Evolutionary conservation across 2,888 invertebrate genomes (phyloP).

Genomic region (Troides oblongomaculatus): DNA sequence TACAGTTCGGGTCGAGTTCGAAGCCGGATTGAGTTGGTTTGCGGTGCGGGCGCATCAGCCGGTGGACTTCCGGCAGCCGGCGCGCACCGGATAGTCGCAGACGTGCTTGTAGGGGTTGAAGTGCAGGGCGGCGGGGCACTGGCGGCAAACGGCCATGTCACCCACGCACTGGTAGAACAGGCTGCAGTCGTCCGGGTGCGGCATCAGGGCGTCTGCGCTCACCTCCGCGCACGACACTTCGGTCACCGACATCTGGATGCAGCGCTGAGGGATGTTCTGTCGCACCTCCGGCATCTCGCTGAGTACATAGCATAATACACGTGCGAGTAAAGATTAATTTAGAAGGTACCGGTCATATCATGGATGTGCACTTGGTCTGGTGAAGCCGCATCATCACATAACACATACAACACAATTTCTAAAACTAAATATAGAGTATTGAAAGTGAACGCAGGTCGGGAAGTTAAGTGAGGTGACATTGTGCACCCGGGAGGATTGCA

Average conservation of each 20-base stretch:
- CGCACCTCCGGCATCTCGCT: neutral
- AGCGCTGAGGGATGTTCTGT: slow-evolving; percentile 36
- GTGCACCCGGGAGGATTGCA: no score
- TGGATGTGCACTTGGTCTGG: no score
- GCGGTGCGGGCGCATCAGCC: neutral
- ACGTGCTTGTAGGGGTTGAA: slow-evolving; percentile 33
- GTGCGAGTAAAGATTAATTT: no score
- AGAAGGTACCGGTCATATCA: no score
- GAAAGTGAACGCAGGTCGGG: no score
- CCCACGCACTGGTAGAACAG: slow-evolving; percentile 42
- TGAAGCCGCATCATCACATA: no score
- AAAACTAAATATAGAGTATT: no score
- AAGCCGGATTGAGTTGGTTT: neutral
- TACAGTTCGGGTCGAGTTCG: no score
- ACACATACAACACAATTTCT: no score
- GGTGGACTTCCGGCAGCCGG: slow-evolving; percentile 26
- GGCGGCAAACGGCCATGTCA: slow-evolving; percentile 37
- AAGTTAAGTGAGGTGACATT: no score
- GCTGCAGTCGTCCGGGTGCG: slow-evolving; percentile 41
- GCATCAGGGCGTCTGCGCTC: slow-evolving; percentile 37
- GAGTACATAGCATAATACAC: neutral
- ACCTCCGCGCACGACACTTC: slow-evolving; percentile 38
- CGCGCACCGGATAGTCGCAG: slow-evolving; percentile 30
- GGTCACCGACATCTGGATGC: slow-evolving; percentile 37
- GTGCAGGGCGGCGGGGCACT: slow-evolving; percentile 35